These are phyloP conservation scores for Phoxinus phoxinus DNA, from an alignment of 2,113 vertebrate genomes.

Conservation along the genomic window DNA sequence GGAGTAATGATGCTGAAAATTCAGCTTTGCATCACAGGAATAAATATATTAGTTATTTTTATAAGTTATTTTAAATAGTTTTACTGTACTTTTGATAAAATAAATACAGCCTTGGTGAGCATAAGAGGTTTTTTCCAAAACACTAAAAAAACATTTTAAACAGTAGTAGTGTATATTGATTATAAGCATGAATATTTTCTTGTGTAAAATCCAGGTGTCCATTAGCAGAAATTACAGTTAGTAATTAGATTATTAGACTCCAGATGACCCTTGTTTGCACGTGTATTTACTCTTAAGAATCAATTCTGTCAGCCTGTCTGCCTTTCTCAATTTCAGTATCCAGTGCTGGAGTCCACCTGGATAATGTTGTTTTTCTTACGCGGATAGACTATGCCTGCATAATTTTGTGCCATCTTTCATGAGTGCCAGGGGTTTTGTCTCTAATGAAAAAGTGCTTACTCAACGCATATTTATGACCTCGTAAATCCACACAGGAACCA, in stretches of 20 bases:
- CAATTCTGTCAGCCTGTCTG: not conserved
- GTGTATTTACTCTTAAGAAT: not conserved
- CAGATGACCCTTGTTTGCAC: slow-evolving; percentile 16
- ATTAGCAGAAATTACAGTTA: not conserved
- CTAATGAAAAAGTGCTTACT: slow-evolving; percentile 44
- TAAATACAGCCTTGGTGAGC: not conserved
- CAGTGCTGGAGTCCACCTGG: not conserved
- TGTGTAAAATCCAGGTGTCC: not conserved
- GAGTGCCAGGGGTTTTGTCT: not conserved
- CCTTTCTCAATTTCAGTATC: not conserved
- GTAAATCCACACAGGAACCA: slow-evolving; percentile 22
- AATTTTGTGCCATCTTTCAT: not conserved
- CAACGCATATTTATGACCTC: slow-evolving; percentile 28
- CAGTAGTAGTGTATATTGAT: no score
- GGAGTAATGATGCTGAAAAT: not conserved
- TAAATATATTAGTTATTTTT: not conserved
- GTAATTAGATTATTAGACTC: not conserved
- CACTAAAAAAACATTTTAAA: no score
- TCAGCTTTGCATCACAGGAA: not conserved
- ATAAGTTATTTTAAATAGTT: not conserved
- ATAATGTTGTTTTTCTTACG: not conserved
- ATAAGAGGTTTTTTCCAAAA: not conserved
- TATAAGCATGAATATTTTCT: no score
- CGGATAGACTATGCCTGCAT: not conserved
- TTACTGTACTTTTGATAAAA: not conserved